A percentile compares a stretch with the other conserved stretches of the same genome.
Evolutionary conservation across 2,113 vertebrate species (phyloP).

Genomic region (Pseudopodoces humilis): DNA sequence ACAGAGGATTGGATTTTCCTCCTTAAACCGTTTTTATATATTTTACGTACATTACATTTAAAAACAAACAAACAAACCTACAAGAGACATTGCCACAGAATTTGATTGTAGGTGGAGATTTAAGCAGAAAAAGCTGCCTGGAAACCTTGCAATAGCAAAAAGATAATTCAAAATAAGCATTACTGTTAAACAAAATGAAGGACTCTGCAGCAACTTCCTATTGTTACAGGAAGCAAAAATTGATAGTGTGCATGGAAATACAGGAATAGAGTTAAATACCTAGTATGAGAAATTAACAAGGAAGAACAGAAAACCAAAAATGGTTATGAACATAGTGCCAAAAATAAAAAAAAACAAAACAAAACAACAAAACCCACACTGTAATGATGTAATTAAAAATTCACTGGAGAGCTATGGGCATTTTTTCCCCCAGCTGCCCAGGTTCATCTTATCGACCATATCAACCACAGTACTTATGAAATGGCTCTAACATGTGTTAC

Average conservation of each 20-base stretch:
- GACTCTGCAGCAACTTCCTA: not conserved
- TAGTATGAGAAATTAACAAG: not conserved
- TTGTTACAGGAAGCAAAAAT: not conserved
- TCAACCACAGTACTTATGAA: not conserved
- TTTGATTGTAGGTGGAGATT: not conserved
- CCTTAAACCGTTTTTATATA: not conserved
- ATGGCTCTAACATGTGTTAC: not conserved
- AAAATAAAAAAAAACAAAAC: not conserved
- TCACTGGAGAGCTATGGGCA: not conserved
- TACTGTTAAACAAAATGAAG: not conserved
- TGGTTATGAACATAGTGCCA: not conserved
- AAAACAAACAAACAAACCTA: not conserved
- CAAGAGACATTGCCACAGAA: not conserved
- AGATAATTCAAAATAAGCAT: not conserved
- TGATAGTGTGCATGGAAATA: not conserved
- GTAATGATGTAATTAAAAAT: not conserved
- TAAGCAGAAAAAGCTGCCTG: not conserved
- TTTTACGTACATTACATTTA: not conserved
- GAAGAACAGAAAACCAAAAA: not conserved
- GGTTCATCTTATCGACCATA: not conserved
- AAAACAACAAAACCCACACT: not conserved
- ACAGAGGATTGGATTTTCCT: not conserved
- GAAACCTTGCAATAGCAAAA: not conserved
- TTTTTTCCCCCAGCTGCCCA: not conserved
- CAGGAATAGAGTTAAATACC: not conserved